A percentile compares a stretch with the other conserved stretches of the same genome.
Conservation (phyloP, 1,140 invertebrate species). For the Aphis gossypii region DNA sequence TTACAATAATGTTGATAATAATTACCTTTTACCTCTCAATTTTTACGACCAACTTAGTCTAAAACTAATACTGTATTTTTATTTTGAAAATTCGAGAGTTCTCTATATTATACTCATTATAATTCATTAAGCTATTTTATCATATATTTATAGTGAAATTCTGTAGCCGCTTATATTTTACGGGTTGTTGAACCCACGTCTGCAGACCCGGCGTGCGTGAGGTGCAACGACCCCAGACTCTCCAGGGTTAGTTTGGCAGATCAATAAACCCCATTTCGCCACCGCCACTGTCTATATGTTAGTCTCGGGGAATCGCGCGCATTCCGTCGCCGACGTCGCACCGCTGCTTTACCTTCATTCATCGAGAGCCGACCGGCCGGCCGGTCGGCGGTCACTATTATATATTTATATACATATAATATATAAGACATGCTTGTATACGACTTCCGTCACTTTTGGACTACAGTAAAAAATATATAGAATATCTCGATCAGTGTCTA, state of each 20-base stretch:
- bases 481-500: background rate
- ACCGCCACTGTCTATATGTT: background rate
- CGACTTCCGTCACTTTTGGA: background rate
- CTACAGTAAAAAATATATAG: background rate
- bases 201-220: background rate
- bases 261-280: constrained; percentile 50
- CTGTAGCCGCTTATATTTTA: background rate
- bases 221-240: constrained; percentile 57
- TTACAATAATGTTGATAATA: background rate
- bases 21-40: background rate
- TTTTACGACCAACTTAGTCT: background rate
- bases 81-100: background rate
- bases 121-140: background rate
- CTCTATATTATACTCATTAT: background rate
- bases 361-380: constrained; percentile 30
- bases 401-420: background rate
- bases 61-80: background rate
- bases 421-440: background rate
- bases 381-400: constrained; percentile 38
- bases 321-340: background rate
- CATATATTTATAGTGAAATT: background rate
- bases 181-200: constrained; percentile 56
- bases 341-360: constrained; percentile 17
- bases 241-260: constrained; percentile 38
- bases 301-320: background rate